Percentiles rank a stretch among this genome's conserved stretches.
phyloP scores from a whole-genome alignment of 1,140 invertebrate species.

The Sitobion miscanthi region DNA sequence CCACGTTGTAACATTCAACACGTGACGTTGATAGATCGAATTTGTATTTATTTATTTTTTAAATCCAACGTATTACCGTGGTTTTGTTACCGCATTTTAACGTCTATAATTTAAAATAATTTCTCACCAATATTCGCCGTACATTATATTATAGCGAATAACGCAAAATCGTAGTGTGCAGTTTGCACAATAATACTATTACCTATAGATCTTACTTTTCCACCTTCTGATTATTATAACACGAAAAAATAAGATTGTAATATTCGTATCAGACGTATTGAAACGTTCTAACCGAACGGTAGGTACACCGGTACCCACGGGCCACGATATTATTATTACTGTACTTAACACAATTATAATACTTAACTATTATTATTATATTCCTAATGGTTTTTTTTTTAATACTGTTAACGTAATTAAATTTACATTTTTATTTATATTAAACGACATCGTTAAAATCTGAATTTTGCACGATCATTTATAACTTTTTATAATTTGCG shows the following conservation, averaged over 20 bases:
- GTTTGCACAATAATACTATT: background rate
- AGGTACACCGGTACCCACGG: background rate
- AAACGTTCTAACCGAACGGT: background rate
- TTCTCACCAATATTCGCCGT: background rate
- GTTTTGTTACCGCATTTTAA: background rate
- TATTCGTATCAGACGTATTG: background rate
- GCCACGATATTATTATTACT: background rate
- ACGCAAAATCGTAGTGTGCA: background rate
- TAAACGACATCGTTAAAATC: slow-evolving; percentile 9
- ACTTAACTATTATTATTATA: background rate
- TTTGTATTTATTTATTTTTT: background rate
- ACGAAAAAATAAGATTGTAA: background rate
- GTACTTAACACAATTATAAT: background rate
- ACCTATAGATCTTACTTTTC: background rate
- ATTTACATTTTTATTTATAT: background rate
- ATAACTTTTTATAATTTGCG: background rate
- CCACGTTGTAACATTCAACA: background rate
- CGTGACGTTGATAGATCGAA: background rate
- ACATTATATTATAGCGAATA: background rate
- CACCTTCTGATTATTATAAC: background rate
- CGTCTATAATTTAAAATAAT: background rate
- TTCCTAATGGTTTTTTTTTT: background rate
- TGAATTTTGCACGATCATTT: background rate
- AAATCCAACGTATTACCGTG: background rate
- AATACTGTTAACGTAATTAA: background rate